These are phyloP conservation scores for Harpalus rufipes DNA, from an alignment of 2,888 invertebrate genomes.

Conservation along the genomic window DNA sequence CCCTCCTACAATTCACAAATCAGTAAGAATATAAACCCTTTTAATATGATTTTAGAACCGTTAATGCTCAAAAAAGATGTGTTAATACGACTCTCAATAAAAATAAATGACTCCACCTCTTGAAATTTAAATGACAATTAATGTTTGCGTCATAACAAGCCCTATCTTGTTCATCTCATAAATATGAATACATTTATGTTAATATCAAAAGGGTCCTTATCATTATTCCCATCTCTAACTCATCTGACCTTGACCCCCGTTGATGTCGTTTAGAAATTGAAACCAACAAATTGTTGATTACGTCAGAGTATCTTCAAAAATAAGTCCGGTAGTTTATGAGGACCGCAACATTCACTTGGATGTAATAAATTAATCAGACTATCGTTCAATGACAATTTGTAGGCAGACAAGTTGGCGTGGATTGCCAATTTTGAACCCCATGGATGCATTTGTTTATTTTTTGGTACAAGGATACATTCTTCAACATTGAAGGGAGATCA, in stretches of 20 bases:
- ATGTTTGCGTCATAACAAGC: no score
- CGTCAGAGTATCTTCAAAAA: slow-evolving; percentile 26
- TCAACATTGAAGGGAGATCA: slow-evolving; percentile 2
- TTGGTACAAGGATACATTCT: neutral
- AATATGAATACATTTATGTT: slow-evolving; percentile 24
- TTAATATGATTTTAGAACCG: no score
- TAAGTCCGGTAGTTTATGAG: neutral
- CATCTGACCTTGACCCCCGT: slow-evolving; percentile 18
- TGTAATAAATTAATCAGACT: slow-evolving; percentile 27
- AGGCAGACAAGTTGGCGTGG: slow-evolving; percentile 12
- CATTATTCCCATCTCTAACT: slow-evolving; percentile 9
- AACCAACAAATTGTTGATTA: slow-evolving; percentile 16
- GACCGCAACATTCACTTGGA: neutral
- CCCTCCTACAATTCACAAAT: no score
- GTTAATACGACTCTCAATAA: no score
- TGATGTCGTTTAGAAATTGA: slow-evolving; percentile 14
- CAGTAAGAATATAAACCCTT: no score
- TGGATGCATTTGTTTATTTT: slow-evolving; percentile 21
- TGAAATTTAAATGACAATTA: no score
- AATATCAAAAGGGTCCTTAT: slow-evolving; percentile 25
- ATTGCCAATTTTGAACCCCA: slow-evolving; percentile 15
- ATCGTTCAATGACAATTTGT: slow-evolving; percentile 31
- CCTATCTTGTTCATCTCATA: slow-evolving; percentile 16
- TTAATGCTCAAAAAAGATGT: no score
- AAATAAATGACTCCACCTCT: no score